Evolutionary conservation across 1,140 invertebrate genomes (phyloP).

Genomic region (Zelostemma sp.): DNA sequence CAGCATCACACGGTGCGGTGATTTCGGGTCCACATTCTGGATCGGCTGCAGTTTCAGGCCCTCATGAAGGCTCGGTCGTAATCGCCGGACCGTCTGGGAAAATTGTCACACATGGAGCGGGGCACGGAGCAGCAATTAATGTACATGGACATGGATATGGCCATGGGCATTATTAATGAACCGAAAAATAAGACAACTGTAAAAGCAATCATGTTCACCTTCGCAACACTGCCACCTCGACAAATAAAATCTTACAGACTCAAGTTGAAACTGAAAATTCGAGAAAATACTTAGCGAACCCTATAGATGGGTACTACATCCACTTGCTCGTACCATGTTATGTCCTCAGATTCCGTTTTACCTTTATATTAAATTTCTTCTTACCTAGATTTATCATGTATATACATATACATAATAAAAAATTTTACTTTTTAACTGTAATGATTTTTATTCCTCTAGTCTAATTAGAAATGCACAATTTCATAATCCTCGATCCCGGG

Average conservation of each 20-base stretch:
- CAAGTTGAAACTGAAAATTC: constrained; percentile 9
- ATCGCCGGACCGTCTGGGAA: constrained; percentile 66
- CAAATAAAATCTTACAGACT: constrained; percentile 2
- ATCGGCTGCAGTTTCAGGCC: constrained; percentile 61
- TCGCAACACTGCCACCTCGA: constrained; percentile 31
- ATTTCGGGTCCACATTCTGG: constrained; percentile 64
- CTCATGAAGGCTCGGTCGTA: constrained; percentile 60
- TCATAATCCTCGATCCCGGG: too few species aligned
- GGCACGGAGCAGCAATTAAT: constrained; percentile 59
- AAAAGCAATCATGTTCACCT: constrained; percentile 16
- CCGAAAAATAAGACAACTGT: constrained; percentile 9
- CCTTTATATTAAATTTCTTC: constrained; percentile 35
- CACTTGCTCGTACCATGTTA: constrained; percentile 25
- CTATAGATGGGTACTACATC: constrained; percentile 2
- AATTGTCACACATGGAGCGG: constrained; percentile 65
- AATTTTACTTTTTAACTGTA: constrained; percentile 24
- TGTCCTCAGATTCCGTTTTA: constrained; percentile 27
- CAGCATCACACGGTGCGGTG: constrained; percentile 57
- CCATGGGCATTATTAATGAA: constrained; percentile 58
- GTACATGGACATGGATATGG: constrained; percentile 60
- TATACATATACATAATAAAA: constrained; percentile 46
- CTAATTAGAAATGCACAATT: too few species aligned
- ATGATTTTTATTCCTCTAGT: too few species aligned
- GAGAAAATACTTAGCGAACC: not conserved
- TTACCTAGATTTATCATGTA: constrained; percentile 31